These are phyloP conservation scores for Malthinus flaveolus DNA, from an alignment of 2,888 invertebrate genomes.

Conservation along the genomic window DNA sequence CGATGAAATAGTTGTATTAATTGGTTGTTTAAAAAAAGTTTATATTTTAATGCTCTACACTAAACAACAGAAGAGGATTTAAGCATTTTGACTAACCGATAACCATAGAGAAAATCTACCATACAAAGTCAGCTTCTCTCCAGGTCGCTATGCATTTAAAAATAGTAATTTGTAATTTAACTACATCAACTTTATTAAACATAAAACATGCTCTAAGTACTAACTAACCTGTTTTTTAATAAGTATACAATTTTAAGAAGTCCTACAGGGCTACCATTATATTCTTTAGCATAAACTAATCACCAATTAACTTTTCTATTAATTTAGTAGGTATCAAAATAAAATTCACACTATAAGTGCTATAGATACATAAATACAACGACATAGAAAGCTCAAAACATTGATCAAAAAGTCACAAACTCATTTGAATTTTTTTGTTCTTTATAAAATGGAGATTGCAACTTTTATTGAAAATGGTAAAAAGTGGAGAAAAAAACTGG, in stretches of 20 bases:
- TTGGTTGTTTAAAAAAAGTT: too few species aligned
- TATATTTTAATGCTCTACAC: too few species aligned
- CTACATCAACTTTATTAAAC: not conserved
- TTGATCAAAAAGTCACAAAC: not conserved
- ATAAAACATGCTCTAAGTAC: slow-evolving; percentile 16
- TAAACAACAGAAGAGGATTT: too few species aligned
- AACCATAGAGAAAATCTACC: slow-evolving; percentile 24
- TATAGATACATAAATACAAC: not conserved
- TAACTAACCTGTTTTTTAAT: slow-evolving; percentile 26
- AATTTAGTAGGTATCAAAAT: not conserved
- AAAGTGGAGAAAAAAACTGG: too few species aligned
- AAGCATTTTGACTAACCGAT: slow-evolving; percentile 17
- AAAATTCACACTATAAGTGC: not conserved
- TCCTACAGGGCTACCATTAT: slow-evolving; percentile 10
- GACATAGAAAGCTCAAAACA: not conserved
- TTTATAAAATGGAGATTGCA: not conserved
- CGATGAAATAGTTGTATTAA: too few species aligned
- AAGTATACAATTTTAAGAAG: slow-evolving; percentile 6
- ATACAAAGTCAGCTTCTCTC: slow-evolving; percentile 18
- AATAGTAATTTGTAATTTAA: slow-evolving; percentile 1
- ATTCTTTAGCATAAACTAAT: not conserved
- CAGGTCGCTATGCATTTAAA: slow-evolving; percentile 20
- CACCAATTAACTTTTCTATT: not conserved
- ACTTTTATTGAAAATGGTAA: not conserved
- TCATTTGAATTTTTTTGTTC: not conserved